Evolutionary conservation across 2,113 vertebrate species (phyloP).

Genomic region (Aviceda subcristata): DNA sequence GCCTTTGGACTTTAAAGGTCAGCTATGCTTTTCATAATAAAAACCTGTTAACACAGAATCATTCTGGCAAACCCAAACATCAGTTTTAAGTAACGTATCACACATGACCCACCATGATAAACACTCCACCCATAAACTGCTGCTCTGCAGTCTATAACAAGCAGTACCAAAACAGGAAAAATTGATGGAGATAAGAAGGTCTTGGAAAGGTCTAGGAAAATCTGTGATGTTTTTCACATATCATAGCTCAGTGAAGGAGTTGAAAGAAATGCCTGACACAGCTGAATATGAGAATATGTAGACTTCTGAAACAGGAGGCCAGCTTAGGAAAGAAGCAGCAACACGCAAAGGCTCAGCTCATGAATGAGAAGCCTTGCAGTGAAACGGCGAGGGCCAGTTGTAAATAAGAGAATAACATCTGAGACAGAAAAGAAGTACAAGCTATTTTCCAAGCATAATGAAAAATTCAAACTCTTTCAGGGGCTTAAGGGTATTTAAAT

Average conservation of each 20-base stretch:
- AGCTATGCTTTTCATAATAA: slow-evolving; percentile 27
- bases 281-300: not conserved
- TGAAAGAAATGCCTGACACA: not conserved
- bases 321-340: not conserved
- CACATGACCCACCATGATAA: not conserved
- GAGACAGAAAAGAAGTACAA: slow-evolving; percentile 17
- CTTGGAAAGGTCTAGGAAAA: not conserved
- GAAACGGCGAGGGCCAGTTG: not conserved
- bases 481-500: slow-evolving; percentile 37
- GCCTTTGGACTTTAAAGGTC: slow-evolving; percentile 55
- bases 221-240: not conserved
- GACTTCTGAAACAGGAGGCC: not conserved
- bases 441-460: slow-evolving; percentile 19
- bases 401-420: not conserved
- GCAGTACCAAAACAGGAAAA: not conserved
- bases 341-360: not conserved
- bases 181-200: not conserved
- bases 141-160: not conserved
- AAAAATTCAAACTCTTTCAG: slow-evolving; percentile 25
- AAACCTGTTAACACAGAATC: not conserved
- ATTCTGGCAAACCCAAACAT: not conserved
- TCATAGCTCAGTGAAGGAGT: not conserved
- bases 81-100: not conserved
- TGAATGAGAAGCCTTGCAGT: not conserved
- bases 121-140: not conserved